phyloP scores from a whole-genome alignment of 2,888 invertebrate species.

The Lasioglossum pauxillum region DNA sequence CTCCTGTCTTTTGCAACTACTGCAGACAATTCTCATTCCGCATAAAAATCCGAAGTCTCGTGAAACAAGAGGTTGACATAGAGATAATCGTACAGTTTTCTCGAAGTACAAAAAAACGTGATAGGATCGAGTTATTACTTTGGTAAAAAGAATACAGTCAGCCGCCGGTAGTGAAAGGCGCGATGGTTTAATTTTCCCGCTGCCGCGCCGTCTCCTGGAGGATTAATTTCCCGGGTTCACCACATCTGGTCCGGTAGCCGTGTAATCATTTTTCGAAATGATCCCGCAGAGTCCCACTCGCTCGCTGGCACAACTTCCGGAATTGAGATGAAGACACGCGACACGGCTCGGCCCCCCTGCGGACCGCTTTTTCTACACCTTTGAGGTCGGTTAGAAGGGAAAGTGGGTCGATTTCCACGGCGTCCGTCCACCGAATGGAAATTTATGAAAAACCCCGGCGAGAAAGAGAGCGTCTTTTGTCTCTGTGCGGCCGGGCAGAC shows the following conservation, averaged over 20 bases:
- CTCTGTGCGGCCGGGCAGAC: constrained; percentile 10
- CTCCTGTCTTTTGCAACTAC: neutral
- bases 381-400: constrained; percentile 13
- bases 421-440: constrained; percentile 13
- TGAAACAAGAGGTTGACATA: neutral
- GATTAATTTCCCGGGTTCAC: neutral
- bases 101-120: neutral
- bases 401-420: constrained; percentile 36
- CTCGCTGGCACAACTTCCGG: neutral
- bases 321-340: constrained; percentile 2
- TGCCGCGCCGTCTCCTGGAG: neutral
- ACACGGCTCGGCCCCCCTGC: neutral
- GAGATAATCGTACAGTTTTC: neutral
- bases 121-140: neutral
- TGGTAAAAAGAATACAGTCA: neutral
- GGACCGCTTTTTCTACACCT: constrained; percentile 16
- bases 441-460: constrained; percentile 25
- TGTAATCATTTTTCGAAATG: constrained; percentile 8
- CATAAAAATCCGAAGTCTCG: neutral
- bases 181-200: neutral
- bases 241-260: neutral
- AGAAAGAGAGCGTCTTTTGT: constrained; percentile 10
- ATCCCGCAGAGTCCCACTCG: neutral
- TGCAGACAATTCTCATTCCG: neutral
- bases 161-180: neutral